Evolutionary conservation across 2,113 vertebrate genomes (phyloP).

Genomic region (Lanius ludovicianus): DNA sequence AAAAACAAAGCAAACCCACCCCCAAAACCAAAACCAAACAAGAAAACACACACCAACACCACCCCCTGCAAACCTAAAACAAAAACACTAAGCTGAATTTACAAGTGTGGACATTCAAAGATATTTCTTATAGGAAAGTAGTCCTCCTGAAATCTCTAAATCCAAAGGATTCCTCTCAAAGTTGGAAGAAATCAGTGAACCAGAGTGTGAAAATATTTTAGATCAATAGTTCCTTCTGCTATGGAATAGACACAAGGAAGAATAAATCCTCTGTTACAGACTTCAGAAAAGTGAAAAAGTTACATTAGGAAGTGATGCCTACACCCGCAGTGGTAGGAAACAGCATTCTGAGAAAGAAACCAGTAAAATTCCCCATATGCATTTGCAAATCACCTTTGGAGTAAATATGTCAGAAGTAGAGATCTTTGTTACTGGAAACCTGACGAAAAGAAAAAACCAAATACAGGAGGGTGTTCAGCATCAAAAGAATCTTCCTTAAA

Average conservation of each 20-base stretch:
- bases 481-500: not conserved
- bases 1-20: not conserved
- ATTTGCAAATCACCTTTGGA: not conserved
- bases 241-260: not conserved
- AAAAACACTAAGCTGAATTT: not conserved
- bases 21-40: not conserved
- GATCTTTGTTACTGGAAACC: not conserved
- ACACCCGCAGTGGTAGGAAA: not conserved
- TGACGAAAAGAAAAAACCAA: not conserved
- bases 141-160: not conserved
- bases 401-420: not conserved
- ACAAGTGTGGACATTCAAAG: not conserved
- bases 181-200: not conserved
- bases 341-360: not conserved
- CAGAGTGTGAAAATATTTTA: not conserved
- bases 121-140: not conserved
- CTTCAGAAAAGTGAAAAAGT: not conserved
- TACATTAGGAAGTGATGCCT: not conserved
- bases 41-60: not conserved
- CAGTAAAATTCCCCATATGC: not conserved
- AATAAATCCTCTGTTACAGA: not conserved
- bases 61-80: not conserved
- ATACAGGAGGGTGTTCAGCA: not conserved
- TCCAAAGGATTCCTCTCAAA: not conserved
- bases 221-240: not conserved